Evolutionary conservation across 2,797 vertebrate genomes (phyloP).

Genomic region (Masticophis lateralis): DNA sequence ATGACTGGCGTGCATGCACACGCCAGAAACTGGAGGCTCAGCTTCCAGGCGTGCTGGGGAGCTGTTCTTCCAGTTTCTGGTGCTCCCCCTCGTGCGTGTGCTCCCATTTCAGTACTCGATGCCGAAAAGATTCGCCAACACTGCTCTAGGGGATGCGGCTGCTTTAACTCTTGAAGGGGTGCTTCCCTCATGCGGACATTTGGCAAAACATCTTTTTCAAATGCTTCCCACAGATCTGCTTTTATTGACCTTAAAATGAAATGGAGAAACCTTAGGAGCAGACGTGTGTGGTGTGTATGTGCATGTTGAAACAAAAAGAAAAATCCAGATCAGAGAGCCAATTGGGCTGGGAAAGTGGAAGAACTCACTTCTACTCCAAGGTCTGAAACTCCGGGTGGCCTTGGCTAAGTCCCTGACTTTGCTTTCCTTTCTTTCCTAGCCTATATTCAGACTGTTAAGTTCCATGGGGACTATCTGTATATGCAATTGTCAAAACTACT

Average conservation of each 20-base stretch:
- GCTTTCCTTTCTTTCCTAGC: not conserved
- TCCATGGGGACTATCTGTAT: not conserved
- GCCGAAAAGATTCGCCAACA: no score
- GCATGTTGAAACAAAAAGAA: not conserved
- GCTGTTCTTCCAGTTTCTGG: no score
- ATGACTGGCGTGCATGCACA: no score
- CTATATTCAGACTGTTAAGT: not conserved
- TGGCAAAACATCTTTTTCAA: not conserved
- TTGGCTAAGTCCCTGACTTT: not conserved
- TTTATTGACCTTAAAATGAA: not conserved
- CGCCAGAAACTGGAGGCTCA: no score
- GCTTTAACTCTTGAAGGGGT: not conserved
- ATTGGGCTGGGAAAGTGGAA: not conserved
- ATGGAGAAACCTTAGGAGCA: not conserved
- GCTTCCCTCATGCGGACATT: not conserved
- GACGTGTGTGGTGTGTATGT: not conserved
- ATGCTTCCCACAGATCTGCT: not conserved
- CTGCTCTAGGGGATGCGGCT: not conserved
- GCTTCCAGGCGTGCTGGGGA: no score
- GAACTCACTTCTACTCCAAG: not conserved
- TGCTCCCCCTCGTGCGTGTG: fast-evolving
- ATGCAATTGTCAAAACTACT: not conserved
- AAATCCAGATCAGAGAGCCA: not conserved
- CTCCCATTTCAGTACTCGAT: no score
- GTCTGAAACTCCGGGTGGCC: constrained; percentile 11